Base-by-base conservation (phyloP, 2,797 vertebrate genomes). In the Salmo trutta region DNA sequence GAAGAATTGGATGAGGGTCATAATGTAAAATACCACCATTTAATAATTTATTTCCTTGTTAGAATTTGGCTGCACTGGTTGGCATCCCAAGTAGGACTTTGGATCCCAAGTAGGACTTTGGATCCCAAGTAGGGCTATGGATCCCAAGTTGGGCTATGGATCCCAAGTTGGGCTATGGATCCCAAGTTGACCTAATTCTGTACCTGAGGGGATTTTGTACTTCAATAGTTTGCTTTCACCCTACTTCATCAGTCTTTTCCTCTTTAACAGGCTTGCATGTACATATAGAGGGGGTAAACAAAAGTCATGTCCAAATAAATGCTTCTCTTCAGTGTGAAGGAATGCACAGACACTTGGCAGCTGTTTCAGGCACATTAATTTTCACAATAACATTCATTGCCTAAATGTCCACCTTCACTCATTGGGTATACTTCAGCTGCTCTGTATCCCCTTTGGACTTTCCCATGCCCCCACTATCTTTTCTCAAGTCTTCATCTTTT, bases 381-480 rank as follows among this genome's bases (percentile, higher is more conserved):
- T 93, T 83, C 85, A 86, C 87, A 75, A 21, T 67, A 89, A 86
- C 82, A 69, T 78, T 86, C 88, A 88, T 91, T 88, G 89, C 87
- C 88, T 91, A 89, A 91, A 93, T 91, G 93, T 93, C 79, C 72
- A 70, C 69, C 80, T 78, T 77, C 81, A 80, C 92, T 90, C 88
- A 88, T 87, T 91, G 91, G 91, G 85, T n/a, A 59, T 82, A 85
- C 89, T 88, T 88, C 81, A 90, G 86, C 86, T 82, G 73, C 81
- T 75, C 7, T 65, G 82, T 83, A 89, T 89, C 85, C 79, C 86
- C 85, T 86, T 83, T 88, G 89, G 88, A 87, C 88, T 92, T 95
- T 95, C 94, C 94, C 94, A 94, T 93, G 93, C 94, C 93, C 94
- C 94, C 74, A 82, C 90, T 92, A 94, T 93, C 93, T 94, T 92